Conservation (phyloP, 1,140 invertebrate genomes). For the Habropoda laboriosa region DNA sequence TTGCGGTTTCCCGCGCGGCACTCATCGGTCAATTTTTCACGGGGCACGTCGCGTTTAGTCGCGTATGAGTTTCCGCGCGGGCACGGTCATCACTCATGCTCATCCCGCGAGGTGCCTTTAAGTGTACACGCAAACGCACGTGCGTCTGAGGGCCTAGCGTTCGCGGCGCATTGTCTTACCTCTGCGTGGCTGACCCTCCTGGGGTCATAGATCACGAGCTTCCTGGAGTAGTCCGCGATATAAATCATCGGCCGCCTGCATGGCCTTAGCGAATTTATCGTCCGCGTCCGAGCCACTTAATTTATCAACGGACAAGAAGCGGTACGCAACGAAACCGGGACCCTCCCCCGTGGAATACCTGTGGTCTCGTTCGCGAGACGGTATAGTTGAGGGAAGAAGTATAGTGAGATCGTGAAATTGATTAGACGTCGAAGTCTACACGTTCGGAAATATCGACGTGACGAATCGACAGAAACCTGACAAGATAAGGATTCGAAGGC, state of each 20-base stretch:
- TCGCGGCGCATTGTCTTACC: constrained; percentile 65
- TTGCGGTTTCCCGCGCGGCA: neutral
- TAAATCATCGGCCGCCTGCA: constrained; percentile 68
- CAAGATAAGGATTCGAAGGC: too few species aligned
- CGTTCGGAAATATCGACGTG: too few species aligned
- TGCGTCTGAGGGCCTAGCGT: constrained; percentile 34
- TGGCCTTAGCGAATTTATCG: constrained; percentile 71
- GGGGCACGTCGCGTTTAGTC: constrained; percentile 51
- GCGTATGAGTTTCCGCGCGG: constrained; percentile 56
- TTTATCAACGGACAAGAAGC: constrained; percentile 69
- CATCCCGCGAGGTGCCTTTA: constrained; percentile 43
- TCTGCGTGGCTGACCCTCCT: constrained; percentile 55
- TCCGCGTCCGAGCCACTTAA: constrained; percentile 68
- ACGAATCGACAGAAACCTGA: too few species aligned
- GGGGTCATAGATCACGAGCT: constrained; percentile 71
- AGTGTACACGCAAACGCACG: constrained; percentile 52
- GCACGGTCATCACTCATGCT: constrained; percentile 18
- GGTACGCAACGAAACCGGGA: constrained; percentile 49
- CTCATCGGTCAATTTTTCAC: constrained; percentile 29
- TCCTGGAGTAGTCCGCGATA: constrained; percentile 65
- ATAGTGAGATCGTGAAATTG: too few species aligned
- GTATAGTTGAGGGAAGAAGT: constrained; percentile 1
- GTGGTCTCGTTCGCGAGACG: neutral
- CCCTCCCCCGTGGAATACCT: constrained; percentile 3
- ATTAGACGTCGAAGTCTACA: too few species aligned